Evolutionary conservation across 2,888 invertebrate species (phyloP), one percentile per base, ranked within the genome.

Genomic region (Himalopsyche japonica): DNA sequence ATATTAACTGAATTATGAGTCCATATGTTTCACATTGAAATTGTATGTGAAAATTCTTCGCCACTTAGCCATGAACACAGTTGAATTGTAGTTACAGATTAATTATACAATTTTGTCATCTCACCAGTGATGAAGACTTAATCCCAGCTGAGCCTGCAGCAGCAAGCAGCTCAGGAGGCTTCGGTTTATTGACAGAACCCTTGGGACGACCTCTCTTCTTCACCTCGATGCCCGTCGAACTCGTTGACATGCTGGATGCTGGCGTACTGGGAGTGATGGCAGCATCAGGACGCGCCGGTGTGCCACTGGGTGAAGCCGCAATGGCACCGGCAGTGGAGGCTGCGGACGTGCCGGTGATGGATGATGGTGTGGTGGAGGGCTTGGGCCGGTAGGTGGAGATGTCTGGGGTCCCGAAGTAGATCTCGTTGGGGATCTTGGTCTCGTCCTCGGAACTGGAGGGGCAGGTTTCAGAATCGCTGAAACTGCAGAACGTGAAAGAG

Each of bases 171-270:
- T 89, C 89, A 3, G 89, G 84, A 8, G 90, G 89, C 89, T 91
- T 91, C 57, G 91, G 91, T 89, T 92, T 92, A 90, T 92, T 92
- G 48, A 92, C 92, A 6, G 92, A 92, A n/a, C 92, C 92, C 83
- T 92, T 92, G 1, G 92, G 92, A 0, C 92, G 91, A 15, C 92
- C 92, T 84, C 92, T 89, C 89, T 92, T 92, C 88, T 92, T 92
- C 7, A 90, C 91, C 91, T 92, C 87, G 7, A 49, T n/a, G n/a
- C 32, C 32, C 6, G 43, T 57, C 3, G 82, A 18, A 18, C 47
- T 18, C 20, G 82, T n/a, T 1, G 79, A 43, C 32, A 43, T 7
- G 8, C 34, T 77, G 77, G 76, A 81, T 8, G 64, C 79, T 8
- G 32, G 34, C 7, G 76, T 10, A 5, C 34, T n/a, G 2, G 84